Conservation (phyloP, 2,113 vertebrate genomes). For the Takifugu bimaculatus region DNA sequence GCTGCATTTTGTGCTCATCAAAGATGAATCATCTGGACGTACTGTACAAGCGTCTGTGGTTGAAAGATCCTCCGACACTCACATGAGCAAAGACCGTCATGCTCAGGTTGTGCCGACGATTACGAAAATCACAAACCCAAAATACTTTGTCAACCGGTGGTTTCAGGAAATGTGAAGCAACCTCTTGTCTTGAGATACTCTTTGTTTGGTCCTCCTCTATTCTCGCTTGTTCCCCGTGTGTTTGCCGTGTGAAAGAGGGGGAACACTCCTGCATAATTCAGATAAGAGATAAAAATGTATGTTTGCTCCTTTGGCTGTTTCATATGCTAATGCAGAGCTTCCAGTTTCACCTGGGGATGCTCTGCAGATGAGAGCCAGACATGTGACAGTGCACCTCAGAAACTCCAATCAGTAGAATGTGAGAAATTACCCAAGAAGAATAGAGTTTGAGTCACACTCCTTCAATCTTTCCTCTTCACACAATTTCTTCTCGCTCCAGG, state of each 20-base stretch:
- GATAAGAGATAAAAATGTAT: conserved; percentile 63
- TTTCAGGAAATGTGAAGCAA: background rate
- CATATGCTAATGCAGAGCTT: conserved; percentile 61
- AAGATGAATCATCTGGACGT: conserved; percentile 3
- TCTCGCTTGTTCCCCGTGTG: conserved; percentile 36
- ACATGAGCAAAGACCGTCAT: too few relatives aligned
- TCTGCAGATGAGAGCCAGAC: conserved; percentile 47
- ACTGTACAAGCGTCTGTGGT: background rate
- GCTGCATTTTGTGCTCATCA: background rate
- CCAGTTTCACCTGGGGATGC: conserved; percentile 50
- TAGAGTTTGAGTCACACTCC: conserved; percentile 23
- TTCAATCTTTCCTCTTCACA: conserved; percentile 23
- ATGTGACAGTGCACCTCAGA: conserved; percentile 47
- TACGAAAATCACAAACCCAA: too few relatives aligned
- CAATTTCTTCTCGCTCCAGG: conserved; percentile 11
- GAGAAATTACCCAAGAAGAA: conserved; percentile 34
- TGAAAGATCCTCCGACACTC: too few relatives aligned
- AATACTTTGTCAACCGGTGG: too few relatives aligned
- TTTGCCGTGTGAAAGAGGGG: conserved; percentile 38
- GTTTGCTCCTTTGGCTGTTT: conserved; percentile 56
- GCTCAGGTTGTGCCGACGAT: too few relatives aligned
- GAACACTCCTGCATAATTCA: conserved; percentile 65
- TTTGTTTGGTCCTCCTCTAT: conserved; percentile 48
- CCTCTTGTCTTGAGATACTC: conserved; percentile 19
- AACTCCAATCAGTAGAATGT: conserved; percentile 30